Evolutionary conservation across 2,113 vertebrate genomes (phyloP).

Genomic region (Arvicanthis niloticus): DNA sequence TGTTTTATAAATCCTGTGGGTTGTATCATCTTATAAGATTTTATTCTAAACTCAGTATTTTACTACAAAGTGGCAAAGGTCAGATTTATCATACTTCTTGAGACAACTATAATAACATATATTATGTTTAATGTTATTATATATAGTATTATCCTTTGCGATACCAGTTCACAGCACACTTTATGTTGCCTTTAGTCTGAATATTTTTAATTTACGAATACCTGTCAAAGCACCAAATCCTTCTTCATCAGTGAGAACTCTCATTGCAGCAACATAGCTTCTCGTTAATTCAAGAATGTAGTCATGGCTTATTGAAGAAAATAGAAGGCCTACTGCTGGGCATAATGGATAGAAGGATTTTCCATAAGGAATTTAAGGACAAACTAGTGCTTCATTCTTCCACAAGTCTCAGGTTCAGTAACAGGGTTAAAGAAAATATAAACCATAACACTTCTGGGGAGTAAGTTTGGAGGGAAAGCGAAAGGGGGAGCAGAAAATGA

Average conservation of each 20-base stretch:
- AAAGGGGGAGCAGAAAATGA: too few species aligned
- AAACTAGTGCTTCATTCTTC: not conserved
- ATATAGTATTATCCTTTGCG: not conserved
- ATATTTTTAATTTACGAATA: constrained; percentile 41
- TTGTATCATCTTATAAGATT: constrained; percentile 12
- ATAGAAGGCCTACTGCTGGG: not conserved
- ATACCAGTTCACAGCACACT: not conserved
- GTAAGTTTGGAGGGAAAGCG: not conserved
- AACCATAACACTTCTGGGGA: constrained; percentile 55
- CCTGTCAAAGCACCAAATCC: not conserved
- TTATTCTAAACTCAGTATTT: constrained; percentile 13
- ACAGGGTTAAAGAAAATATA: constrained; percentile 62
- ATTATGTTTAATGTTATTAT: not conserved
- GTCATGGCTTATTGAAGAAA: not conserved
- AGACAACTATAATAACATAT: not conserved
- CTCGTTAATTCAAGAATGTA: not conserved
- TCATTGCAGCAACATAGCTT: not conserved
- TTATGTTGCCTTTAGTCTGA: not conserved
- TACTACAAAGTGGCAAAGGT: constrained; percentile 45
- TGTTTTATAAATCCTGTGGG: constrained; percentile 6
- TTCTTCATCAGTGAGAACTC: not conserved
- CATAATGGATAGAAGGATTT: not conserved
- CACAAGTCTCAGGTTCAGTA: constrained; percentile 53
- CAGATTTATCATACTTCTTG: constrained; percentile 16
- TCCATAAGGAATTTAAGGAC: not conserved